Evolutionary conservation across 2,113 vertebrate genomes (phyloP), one percentile per base, ranked within the genome.

Genomic region (Cranoglanis bouderius): DNA sequence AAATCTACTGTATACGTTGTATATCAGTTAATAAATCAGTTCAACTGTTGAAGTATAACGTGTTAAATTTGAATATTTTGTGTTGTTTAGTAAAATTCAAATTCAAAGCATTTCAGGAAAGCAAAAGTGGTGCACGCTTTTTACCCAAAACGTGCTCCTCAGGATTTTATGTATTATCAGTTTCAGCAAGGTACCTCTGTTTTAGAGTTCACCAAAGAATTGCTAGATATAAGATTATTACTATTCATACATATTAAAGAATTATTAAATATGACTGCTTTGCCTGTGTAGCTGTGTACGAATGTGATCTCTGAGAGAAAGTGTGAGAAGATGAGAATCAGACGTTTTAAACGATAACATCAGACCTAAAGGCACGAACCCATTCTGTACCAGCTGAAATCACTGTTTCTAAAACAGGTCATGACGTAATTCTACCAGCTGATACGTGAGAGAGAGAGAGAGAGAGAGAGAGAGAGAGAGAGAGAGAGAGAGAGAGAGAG

Each of bases 401-500:
- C 89, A 89, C 70, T 63, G 82, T 88, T 91, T 89, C 49, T 82
- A 87, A 87, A 83, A 83, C 35, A 55, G 40, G 35, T n/a, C 38
- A 86, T 91, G 90, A 91, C 82, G 88, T 90, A 88, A 93, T 86
- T 77, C 72, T 67, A 40, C 57, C 88, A 88, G 82, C 81, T 89
- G 77, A 92, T 84, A 90, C 19, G 51, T 61, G 14, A 67, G 51
- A 82, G 67, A 46, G 18, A 74, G 67, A 72, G 78, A 81, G 29
- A 55, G 78, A 53, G 78, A 35, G 49, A 55, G 29, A 55, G 78
- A 53, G 32, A 55, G 75, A 80, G 49, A 74, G 74, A 51, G 18
- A 67, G 61, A n/a, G 40, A 77, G 21, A 46, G 40, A 43, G 72
- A 78, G 14, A 49, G 38, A 43, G 38, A 38, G 6, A 75, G 35